Conservation (phyloP, 2,113 vertebrate species). For the Sylvietta virens region DNA sequence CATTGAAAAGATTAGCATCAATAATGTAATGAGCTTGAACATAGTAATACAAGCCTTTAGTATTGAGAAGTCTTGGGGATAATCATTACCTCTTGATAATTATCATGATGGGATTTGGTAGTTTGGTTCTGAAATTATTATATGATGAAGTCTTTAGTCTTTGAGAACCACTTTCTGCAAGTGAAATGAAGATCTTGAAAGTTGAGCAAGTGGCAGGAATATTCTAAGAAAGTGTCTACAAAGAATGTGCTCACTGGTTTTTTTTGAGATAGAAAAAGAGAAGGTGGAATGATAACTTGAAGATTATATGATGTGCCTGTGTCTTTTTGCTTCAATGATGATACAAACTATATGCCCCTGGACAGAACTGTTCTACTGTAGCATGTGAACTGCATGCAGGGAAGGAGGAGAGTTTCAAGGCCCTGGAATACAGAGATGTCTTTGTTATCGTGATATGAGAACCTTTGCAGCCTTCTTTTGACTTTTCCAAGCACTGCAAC, state of each 20-base stretch:
- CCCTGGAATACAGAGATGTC: neutral
- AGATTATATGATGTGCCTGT: neutral
- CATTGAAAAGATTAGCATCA: neutral
- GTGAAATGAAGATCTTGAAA: neutral
- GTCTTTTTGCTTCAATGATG: neutral
- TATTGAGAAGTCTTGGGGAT: neutral
- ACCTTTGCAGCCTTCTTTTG: neutral
- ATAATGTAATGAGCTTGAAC: neutral
- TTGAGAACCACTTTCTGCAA: neutral
- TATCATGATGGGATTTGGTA: neutral
- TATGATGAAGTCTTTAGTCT: neutral
- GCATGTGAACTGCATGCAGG: neutral
- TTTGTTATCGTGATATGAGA: neutral
- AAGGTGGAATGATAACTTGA: neutral
- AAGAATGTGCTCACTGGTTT: accelerated
- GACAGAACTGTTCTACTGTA: neutral
- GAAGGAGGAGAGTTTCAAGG: neutral
- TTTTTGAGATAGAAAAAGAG: neutral
- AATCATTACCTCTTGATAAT: neutral
- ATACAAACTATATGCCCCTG: neutral
- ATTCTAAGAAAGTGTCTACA: neutral
- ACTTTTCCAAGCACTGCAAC: neutral
- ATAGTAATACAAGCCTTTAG: neutral
- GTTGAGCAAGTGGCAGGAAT: neutral
- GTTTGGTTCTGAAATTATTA: neutral